Conservation (phyloP, 2,888 invertebrate genomes). For the Bimastos eiseni region DNA sequence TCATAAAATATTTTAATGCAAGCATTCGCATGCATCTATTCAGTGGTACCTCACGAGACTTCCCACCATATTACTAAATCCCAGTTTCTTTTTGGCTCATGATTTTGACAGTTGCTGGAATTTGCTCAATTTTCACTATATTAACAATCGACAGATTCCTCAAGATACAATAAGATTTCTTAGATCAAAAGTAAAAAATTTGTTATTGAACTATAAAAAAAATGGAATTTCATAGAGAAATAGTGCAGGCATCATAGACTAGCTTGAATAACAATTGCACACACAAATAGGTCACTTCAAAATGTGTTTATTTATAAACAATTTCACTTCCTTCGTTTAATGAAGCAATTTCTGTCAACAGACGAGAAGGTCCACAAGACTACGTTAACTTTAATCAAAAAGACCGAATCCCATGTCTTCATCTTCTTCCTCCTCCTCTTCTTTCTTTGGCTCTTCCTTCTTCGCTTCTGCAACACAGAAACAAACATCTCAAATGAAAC, state of each 20-base stretch:
- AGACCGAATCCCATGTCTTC: constrained; percentile 69
- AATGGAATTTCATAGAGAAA: not conserved
- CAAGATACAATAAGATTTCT: too few species aligned
- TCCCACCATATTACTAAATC: too few species aligned
- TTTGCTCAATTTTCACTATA: too few species aligned
- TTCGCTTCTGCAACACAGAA: not conserved
- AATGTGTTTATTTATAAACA: not conserved
- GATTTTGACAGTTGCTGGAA: too few species aligned
- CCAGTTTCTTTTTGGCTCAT: too few species aligned
- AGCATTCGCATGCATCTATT: too few species aligned
- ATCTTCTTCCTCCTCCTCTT: constrained; percentile 64
- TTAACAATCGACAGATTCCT: too few species aligned
- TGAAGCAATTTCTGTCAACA: not conserved
- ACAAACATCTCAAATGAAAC: not conserved
- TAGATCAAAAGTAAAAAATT: too few species aligned
- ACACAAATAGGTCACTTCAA: not conserved
- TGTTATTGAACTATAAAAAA: too few species aligned
- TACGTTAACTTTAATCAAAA: constrained; percentile 63
- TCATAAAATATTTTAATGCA: too few species aligned
- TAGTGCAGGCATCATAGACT: not conserved
- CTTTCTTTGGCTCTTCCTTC: constrained; percentile 2
- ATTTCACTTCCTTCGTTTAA: not conserved
- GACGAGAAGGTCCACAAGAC: not conserved
- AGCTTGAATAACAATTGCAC: not conserved
- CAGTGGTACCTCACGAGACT: too few species aligned